phyloP scores from a whole-genome alignment of 2,113 vertebrate species.

The Nanorana parkeri region DNA sequence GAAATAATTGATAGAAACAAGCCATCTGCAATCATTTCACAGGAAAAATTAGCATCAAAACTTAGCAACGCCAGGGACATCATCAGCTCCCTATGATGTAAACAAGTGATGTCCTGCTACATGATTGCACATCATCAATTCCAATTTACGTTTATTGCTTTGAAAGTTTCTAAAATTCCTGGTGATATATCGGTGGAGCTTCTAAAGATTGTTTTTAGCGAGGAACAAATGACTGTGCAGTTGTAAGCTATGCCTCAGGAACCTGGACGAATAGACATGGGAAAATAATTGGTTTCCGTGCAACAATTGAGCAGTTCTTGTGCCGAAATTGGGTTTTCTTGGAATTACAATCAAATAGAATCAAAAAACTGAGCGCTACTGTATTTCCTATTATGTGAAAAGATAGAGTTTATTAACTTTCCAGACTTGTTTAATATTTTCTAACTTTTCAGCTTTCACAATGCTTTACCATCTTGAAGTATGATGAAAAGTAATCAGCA shows the following conservation, averaged over 20 bases:
- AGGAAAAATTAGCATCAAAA: conserved; percentile 28
- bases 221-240: conserved; percentile 37
- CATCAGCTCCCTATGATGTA: conserved; percentile 19
- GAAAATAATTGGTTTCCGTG: conserved; percentile 49
- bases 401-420: conserved; percentile 46
- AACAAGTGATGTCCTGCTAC: conserved; percentile 38
- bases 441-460: conserved; percentile 17
- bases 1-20: conserved; percentile 35
- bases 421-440: conserved; percentile 48
- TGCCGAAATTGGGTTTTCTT: conserved; percentile 53
- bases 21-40: conserved; percentile 12
- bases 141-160: conserved; percentile 53
- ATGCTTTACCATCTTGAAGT: conserved; percentile 23
- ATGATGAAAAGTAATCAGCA: conserved; percentile 37
- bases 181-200: conserved; percentile 18
- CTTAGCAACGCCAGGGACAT: conserved; percentile 16
- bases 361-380: conserved; percentile 30
- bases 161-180: conserved; percentile 29
- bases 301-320: conserved; percentile 43
- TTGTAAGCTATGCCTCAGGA: conserved; percentile 42
- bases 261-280: conserved; percentile 31
- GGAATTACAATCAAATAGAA: conserved; percentile 48
- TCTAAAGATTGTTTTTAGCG: conserved; percentile 49
- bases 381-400: conserved; percentile 47
- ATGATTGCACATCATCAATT: conserved; percentile 50